Evolutionary conservation across 2,888 invertebrate species (phyloP).

Genomic region (Caenorhabditis angaria): DNA sequence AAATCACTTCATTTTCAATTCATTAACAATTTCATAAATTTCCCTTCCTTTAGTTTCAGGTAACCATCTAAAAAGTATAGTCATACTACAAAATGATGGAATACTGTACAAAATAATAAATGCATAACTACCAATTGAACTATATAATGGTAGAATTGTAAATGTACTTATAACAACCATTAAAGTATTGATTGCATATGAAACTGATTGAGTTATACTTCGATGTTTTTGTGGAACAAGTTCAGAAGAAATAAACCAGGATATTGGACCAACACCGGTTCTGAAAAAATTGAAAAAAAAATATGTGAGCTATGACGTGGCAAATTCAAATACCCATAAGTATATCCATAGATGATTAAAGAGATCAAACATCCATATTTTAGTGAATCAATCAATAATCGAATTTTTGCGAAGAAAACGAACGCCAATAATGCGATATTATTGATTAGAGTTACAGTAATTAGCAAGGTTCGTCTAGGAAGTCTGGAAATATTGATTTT

Average conservation of each 20-base stretch:
- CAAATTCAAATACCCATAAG: constrained; percentile 55
- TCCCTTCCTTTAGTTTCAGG: constrained; percentile 63
- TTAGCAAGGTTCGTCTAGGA: constrained; percentile 54
- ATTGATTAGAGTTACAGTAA: constrained; percentile 51
- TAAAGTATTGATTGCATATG: constrained; percentile 58
- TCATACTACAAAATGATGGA: constrained; percentile 49
- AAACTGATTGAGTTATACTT: constrained; percentile 55
- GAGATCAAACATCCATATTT: constrained; percentile 56
- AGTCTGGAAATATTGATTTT: too few relatives aligned
- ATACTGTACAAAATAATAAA: constrained; percentile 59
- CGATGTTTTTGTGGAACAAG: constrained; percentile 63
- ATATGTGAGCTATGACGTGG: too few relatives aligned
- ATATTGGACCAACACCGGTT: constrained; percentile 60
- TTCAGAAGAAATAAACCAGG: constrained; percentile 64
- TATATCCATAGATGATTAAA: constrained; percentile 53
- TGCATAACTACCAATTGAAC: constrained; percentile 47
- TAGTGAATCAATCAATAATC: constrained; percentile 31
- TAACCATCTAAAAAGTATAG: constrained; percentile 47
- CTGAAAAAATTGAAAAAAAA: too few relatives aligned
- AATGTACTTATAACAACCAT: constrained; percentile 57
- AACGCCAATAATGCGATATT: constrained; percentile 45
- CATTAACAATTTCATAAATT: constrained; percentile 61
- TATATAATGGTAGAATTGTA: constrained; percentile 55
- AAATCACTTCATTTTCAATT: constrained; percentile 37
- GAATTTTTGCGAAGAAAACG: constrained; percentile 51